Evolutionary conservation across 2,888 invertebrate species (phyloP).

Genomic region (Pammene fasciana): DNA sequence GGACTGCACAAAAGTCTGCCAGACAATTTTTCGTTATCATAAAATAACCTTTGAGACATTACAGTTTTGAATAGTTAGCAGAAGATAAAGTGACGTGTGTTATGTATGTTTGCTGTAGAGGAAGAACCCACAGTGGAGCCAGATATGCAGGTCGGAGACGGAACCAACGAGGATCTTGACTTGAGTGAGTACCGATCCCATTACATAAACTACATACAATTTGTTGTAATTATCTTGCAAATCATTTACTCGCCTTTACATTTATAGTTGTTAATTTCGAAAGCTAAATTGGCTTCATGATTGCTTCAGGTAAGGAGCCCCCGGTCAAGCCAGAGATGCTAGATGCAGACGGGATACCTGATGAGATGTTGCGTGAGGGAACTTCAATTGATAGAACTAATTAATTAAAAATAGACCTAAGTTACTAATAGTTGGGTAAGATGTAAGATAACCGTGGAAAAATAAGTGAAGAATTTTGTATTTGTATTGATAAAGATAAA

Average conservation of each 20-base stretch:
- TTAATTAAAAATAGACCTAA: background rate
- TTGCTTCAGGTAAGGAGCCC: background rate
- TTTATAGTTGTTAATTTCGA: background rate
- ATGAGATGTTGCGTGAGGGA: background rate
- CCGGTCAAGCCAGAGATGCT: background rate
- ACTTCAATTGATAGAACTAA: background rate
- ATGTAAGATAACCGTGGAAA: no score
- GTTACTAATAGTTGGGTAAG: no score
- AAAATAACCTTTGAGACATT: no score
- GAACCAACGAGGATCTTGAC: background rate
- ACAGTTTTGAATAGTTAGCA: background rate
- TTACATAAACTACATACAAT: no score
- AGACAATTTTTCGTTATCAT: no score
- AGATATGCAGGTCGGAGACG: background rate
- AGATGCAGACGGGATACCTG: background rate
- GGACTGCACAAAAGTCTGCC: no score
- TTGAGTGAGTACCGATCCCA: background rate
- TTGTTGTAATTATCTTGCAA: no score
- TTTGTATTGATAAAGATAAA: no score
- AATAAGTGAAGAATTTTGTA: no score
- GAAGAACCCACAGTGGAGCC: background rate
- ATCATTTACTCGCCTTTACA: no score
- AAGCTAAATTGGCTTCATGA: no score
- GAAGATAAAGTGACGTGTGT: background rate
- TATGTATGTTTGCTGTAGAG: background rate